phyloP scores from a whole-genome alignment of 2,797 vertebrate species.

The Characodon lateralis region DNA sequence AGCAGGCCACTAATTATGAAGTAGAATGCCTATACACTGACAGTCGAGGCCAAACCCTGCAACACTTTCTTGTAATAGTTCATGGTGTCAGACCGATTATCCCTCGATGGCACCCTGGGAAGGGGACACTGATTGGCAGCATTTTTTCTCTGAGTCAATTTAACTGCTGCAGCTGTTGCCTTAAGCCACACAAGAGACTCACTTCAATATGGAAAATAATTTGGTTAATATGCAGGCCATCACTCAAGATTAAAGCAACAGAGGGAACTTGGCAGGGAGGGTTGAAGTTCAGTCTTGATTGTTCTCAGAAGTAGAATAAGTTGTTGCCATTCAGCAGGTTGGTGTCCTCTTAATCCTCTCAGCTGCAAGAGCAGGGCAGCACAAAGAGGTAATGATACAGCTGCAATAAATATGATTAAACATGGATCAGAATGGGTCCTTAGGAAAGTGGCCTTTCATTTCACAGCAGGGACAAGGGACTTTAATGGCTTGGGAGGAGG shows the following conservation, averaged over 20 bases:
- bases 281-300: conserved; percentile 13
- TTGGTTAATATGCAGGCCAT: conserved; percentile 21
- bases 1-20: conserved; percentile 63
- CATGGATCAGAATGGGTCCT: conserved; percentile 56
- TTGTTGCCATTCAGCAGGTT: conserved; percentile 27
- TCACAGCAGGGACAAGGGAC: conserved; percentile 64
- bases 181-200: not conserved
- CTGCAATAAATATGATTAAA: conserved; percentile 65
- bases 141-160: conserved; percentile 2
- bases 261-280: conserved; percentile 1
- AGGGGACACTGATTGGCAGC: conserved; percentile 17
- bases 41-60: conserved; percentile 27
- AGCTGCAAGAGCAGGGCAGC: conserved; percentile 28
- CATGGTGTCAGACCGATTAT: conserved; percentile 19
- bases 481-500: conserved; percentile 77
- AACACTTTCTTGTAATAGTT: conserved; percentile 5
- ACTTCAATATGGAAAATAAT: conserved; percentile 8
- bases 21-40: conserved; percentile 17
- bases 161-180: conserved; percentile 7
- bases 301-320: conserved; percentile 12
- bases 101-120: conserved; percentile 17
- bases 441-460: conserved; percentile 69
- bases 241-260: conserved; percentile 21
- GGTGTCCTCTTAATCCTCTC: conserved; percentile 28
- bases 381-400: conserved; percentile 55